Base-by-base conservation (phyloP, 1,140 invertebrate genomes). In the Hypothenemus hampei region DNA sequence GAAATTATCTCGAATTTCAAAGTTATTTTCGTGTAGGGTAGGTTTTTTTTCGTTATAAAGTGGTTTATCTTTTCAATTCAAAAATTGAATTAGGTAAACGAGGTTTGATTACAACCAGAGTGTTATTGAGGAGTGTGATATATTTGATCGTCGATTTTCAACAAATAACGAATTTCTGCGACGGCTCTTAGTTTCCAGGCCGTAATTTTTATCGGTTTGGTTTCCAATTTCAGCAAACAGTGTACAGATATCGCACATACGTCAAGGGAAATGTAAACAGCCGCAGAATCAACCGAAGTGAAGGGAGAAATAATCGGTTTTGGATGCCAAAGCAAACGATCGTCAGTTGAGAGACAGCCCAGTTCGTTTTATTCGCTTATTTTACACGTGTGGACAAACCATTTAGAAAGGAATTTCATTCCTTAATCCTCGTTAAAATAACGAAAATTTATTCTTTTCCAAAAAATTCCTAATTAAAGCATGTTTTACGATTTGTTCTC, bases 251-350 rank as follows among this genome's bases (percentile, higher is more conserved):
- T 52, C 39, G 40, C 23, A 52, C 50, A 52, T 52, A 52, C 50
- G 40, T 52, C 50, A 52, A 43, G 39, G 40, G 50, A 52, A 44
- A 52, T 52, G 50, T 52, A 52, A 52, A 52, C 50, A 44, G 20
- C 50, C 50, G 50, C 50, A 43, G 31, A 44, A 52, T 52, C 40
- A 43, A 44, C 39, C 39, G n/a, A 39, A 44, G 50, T 35, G 40
- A 52, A 52, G 39, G 50, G 50, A 33, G 37, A 44, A 52, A 52
- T 52, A 44, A 52, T 52, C 50, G 50, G 50, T 44, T 44, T 52
- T 50, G 37, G 48, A 50, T 50, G 48, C 48, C 48, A 50, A 29
- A 50, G 48, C 48, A 40, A 50, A 50, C 48, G 35, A 20, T 50
- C 22, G 26, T 23, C 39, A 13, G 19, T 44, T 35, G 43, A n/a